Evolutionary conservation across 2,888 invertebrate species (phyloP).

Genomic region (Darwinula stevensoni): DNA sequence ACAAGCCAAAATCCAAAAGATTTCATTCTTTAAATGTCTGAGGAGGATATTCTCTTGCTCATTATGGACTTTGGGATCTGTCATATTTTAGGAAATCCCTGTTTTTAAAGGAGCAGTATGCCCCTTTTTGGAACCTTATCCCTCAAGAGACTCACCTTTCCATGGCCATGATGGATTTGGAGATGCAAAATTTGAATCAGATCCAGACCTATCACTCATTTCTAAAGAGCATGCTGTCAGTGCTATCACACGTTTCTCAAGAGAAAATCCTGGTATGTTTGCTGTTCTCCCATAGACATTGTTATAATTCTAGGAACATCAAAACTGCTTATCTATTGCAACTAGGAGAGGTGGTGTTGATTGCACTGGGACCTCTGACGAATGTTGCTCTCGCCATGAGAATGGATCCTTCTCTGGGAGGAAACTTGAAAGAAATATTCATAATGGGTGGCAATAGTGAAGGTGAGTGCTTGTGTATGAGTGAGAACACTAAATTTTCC

Average conservation of each 20-base stretch:
- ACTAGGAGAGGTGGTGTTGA: conserved; percentile 13
- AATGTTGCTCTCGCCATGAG: conserved; percentile 43
- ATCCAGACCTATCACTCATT: conserved; percentile 19
- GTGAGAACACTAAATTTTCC: too few relatives aligned
- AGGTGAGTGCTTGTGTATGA: conserved; percentile 26
- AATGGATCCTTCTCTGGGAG: conserved; percentile 30
- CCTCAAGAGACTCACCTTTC: too few relatives aligned
- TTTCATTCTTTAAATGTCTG: too few relatives aligned
- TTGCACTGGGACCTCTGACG: conserved; percentile 35
- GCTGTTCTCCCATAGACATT: neutral
- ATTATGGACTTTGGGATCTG: too few relatives aligned
- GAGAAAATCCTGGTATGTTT: conserved; percentile 13
- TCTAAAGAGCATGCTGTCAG: conserved; percentile 26
- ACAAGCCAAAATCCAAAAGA: too few relatives aligned
- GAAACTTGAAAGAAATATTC: conserved; percentile 31
- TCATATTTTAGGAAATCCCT: too few relatives aligned
- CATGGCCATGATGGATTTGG: conserved; percentile 41
- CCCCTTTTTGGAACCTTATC: too few relatives aligned
- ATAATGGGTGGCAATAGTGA: conserved; percentile 48
- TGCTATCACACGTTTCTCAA: conserved; percentile 25
- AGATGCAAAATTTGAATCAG: conserved; percentile 21
- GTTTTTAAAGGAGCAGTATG: too few relatives aligned
- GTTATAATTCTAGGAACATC: neutral
- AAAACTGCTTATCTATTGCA: too few relatives aligned
- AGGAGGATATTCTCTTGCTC: too few relatives aligned